Evolutionary conservation across 1,140 invertebrate species (phyloP).

Genomic region (Drosophila dunni): DNA sequence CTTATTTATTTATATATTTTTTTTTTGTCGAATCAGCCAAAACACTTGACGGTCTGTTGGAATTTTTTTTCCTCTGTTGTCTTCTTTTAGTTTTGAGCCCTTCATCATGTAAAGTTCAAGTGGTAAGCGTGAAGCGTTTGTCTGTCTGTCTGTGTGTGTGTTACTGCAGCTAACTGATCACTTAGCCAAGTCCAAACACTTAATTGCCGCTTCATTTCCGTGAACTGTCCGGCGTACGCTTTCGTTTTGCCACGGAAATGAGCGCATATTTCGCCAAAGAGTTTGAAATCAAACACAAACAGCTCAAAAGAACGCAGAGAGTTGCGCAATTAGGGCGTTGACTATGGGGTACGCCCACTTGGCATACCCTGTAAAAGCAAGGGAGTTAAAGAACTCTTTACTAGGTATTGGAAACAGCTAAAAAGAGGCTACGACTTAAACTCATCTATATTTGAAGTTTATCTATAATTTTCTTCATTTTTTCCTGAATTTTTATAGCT

Average conservation of each 20-base stretch:
- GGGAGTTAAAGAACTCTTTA: neutral
- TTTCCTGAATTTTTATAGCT: neutral
- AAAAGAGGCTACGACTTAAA: too few species aligned
- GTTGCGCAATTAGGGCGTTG: conserved; percentile 47
- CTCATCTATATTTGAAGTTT: neutral
- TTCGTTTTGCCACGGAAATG: conserved; percentile 76
- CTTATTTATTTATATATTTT: neutral
- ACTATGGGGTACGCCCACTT: conserved; percentile 35
- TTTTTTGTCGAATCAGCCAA: conserved; percentile 73
- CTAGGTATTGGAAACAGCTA: too few species aligned
- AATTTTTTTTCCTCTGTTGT: conserved; percentile 30
- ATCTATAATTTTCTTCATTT: too few species aligned
- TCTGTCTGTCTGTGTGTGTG: conserved; percentile 24
- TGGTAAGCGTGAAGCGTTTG: conserved; percentile 21
- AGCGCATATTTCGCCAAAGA: conserved; percentile 78
- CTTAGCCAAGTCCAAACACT: conserved; percentile 38
- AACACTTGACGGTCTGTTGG: conserved; percentile 72
- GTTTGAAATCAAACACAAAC: conserved; percentile 42
- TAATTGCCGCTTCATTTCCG: conserved; percentile 79
- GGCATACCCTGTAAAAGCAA: conserved; percentile 24
- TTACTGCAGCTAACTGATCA: conserved; percentile 33
- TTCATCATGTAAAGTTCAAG: conserved; percentile 47
- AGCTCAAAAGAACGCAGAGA: conserved; percentile 14
- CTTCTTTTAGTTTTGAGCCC: conserved; percentile 26
- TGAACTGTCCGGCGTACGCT: conserved; percentile 53